Conservation (phyloP, 2,113 vertebrate genomes). For the Hippocampus guttulatus region DNA sequence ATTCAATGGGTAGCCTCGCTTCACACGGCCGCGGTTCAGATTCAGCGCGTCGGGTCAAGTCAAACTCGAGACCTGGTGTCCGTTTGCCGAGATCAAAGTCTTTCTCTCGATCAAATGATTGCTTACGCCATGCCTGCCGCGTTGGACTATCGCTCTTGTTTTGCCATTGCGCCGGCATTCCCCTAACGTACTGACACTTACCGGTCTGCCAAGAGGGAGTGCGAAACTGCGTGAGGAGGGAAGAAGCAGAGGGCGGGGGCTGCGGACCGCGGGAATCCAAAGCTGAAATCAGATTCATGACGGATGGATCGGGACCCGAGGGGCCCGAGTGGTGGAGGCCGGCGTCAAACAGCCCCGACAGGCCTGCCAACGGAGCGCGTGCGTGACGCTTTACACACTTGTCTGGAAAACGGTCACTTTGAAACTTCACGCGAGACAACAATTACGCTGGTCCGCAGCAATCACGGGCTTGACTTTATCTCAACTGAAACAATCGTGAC, state of each 20-base stretch:
- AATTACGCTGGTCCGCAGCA: too few species aligned
- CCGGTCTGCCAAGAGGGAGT: slow-evolving; percentile 90
- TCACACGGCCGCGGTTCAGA: slow-evolving; percentile 8
- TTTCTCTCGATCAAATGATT: too few species aligned
- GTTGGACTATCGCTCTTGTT: background rate
- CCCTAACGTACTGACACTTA: slow-evolving; percentile 48
- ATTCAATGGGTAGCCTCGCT: slow-evolving; percentile 29
- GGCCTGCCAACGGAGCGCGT: slow-evolving; percentile 64
- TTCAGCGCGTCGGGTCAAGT: background rate
- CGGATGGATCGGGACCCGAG: slow-evolving; percentile 80
- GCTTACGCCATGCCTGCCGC: too few species aligned
- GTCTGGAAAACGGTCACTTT: too few species aligned
- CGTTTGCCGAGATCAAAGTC: background rate
- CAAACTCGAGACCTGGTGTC: background rate
- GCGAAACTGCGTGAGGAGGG: slow-evolving; percentile 87
- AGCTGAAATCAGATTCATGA: slow-evolving; percentile 91
- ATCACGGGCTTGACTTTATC: too few species aligned
- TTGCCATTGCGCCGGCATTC: background rate
- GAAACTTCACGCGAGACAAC: too few species aligned
- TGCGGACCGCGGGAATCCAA: slow-evolving; percentile 86
- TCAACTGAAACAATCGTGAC: too few species aligned
- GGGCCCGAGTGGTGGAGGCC: slow-evolving; percentile 82
- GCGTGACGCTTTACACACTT: background rate
- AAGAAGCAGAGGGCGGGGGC: slow-evolving; percentile 83
- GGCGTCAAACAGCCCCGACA: slow-evolving; percentile 86